Evolutionary conservation across 2,797 vertebrate genomes (phyloP).

Genomic region (Cheirogaleus major): DNA sequence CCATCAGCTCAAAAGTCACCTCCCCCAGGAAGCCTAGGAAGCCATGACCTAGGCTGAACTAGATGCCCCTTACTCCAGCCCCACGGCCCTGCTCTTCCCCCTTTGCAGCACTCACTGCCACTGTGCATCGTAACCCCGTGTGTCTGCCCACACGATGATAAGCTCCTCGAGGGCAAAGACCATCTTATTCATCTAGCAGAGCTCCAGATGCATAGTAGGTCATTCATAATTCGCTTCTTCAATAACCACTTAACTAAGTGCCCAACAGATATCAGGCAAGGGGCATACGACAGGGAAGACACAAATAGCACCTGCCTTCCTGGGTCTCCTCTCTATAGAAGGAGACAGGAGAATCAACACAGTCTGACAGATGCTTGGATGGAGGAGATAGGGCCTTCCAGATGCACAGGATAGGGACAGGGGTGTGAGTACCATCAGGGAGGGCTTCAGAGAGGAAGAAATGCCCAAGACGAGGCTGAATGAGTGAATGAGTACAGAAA

Average conservation of each 20-base stretch:
- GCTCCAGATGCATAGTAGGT: neutral
- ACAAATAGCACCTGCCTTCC: neutral
- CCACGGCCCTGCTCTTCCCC: neutral
- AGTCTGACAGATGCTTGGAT: neutral
- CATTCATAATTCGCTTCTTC: neutral
- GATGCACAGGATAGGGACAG: neutral
- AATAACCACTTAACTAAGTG: neutral
- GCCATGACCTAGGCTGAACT: neutral
- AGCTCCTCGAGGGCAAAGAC: neutral
- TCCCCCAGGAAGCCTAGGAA: neutral
- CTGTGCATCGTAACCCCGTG: accelerated
- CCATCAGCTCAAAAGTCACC: neutral
- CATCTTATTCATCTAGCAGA: neutral
- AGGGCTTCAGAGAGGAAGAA: neutral
- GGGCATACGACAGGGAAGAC: no score
- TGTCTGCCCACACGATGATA: neutral
- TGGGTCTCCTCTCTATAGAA: neutral
- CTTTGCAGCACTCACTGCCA: neutral
- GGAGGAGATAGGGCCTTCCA: neutral
- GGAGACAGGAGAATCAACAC: neutral
- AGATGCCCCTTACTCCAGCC: neutral
- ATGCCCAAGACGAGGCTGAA: neutral
- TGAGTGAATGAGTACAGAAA: neutral
- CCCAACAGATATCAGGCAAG: neutral
- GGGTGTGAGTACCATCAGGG: accelerated